Percentiles rank a stretch among this genome's conserved stretches.
phyloP scores from a whole-genome alignment of 2,888 invertebrate species.

The Acrobasis consociella region DNA sequence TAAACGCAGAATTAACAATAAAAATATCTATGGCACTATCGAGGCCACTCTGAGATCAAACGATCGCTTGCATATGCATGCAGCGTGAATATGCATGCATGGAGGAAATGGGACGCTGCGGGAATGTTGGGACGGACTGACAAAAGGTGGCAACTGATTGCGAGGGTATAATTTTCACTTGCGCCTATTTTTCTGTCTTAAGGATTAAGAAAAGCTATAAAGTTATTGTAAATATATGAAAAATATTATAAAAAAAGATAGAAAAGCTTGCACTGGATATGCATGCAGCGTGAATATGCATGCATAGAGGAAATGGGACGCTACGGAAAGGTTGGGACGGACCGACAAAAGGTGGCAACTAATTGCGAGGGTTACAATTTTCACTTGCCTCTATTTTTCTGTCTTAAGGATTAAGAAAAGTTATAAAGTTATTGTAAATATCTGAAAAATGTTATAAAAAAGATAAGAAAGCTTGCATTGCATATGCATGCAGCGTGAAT shows the following conservation, averaged over 20 bases:
- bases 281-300: conserved; percentile 6
- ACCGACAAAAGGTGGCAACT: conserved; percentile 1
- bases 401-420: too few species aligned
- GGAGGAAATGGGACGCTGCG: conserved; percentile 19
- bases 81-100: conserved; percentile 22
- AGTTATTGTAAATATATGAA: too few species aligned
- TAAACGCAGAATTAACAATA: conserved; percentile 18
- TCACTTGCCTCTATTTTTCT: too few species aligned
- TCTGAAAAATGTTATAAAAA: too few species aligned
- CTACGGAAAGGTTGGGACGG: neutral
- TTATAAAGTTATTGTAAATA: too few species aligned
- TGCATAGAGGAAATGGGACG: neutral
- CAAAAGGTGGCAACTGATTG: conserved; percentile 4
- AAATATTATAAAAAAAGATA: too few species aligned
- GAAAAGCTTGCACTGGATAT: too few species aligned
- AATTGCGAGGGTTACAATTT: neutral
- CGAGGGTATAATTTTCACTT: too few species aligned
- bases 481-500: conserved; percentile 25
- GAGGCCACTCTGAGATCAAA: conserved; percentile 22
- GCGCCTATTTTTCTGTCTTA: too few species aligned
- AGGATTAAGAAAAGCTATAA: too few species aligned
- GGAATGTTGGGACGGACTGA: neutral
- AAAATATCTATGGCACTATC: conserved; percentile 11
- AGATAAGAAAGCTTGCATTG: too few species aligned
- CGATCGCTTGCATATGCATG: conserved; percentile 40